A percentile compares a stretch with the other conserved stretches of the same genome.
These are phyloP conservation scores for Drosophila sturtevanti DNA, from an alignment of 1,140 invertebrate genomes.

Conservation along the genomic window DNA sequence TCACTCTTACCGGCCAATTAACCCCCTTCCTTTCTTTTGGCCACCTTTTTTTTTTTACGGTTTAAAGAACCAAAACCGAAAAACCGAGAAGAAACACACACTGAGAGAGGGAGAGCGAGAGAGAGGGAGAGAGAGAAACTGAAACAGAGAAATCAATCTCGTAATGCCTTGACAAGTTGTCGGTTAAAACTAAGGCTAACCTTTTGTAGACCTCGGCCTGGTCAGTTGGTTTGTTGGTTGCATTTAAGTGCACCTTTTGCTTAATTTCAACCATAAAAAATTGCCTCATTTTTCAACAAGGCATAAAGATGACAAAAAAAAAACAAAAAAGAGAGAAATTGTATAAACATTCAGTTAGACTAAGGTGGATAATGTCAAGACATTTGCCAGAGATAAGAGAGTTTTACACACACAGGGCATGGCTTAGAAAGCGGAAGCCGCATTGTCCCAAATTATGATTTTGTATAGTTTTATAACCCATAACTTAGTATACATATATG, in stretches of 20 bases:
- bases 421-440: constrained; percentile 62
- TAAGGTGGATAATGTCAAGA: constrained; percentile 10
- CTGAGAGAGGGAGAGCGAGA: background rate
- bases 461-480: background rate
- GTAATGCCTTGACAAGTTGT: constrained; percentile 68
- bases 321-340: too few relatives aligned
- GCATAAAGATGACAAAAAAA: constrained; percentile 1
- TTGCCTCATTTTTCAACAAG: constrained; percentile 71
- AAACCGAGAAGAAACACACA: constrained; percentile 33
- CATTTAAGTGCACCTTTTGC: constrained; percentile 64
- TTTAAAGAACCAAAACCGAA: background rate
- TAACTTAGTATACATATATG: background rate
- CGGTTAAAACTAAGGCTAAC: background rate
- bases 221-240: constrained; percentile 17
- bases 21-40: constrained; percentile 37
- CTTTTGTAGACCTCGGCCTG: background rate
- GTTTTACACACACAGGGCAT: background rate
- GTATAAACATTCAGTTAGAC: background rate
- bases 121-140: background rate
- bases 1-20: constrained; percentile 64
- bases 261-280: constrained; percentile 80
- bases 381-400: background rate
- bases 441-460: background rate
- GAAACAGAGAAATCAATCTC: constrained; percentile 76
- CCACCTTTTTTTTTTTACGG: background rate